Conservation (phyloP, 2,113 vertebrate genomes). For the Ageneiosus marmoratus region DNA sequence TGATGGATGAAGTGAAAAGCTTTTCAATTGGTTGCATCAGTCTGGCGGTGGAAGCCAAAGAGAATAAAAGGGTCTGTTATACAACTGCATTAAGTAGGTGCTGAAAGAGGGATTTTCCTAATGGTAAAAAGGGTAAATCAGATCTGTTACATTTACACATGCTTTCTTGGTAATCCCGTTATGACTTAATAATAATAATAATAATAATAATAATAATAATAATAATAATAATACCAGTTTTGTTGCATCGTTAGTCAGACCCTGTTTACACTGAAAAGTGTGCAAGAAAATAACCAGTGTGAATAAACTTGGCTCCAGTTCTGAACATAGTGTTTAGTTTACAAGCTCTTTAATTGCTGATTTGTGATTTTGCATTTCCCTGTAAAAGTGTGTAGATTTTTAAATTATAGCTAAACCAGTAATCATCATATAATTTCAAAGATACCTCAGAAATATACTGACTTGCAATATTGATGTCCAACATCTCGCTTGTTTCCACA, state of each 20-base stretch:
- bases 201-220: too few species aligned
- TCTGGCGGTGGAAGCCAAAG: conserved; percentile 1
- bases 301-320: too few species aligned
- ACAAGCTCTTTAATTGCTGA: not conserved
- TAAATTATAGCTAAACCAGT: not conserved
- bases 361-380: not conserved
- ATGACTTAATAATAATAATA: not conserved
- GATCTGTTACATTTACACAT: conserved; percentile 34
- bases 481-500: not conserved
- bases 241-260: not conserved
- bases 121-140: conserved; percentile 52
- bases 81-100: conserved; percentile 34
- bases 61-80: conserved; percentile 11
- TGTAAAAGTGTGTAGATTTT: not conserved
- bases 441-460: not conserved
- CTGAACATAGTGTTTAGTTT: not conserved
- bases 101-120: conserved; percentile 31
- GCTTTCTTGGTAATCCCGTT: conserved; percentile 15
- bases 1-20: conserved; percentile 27
- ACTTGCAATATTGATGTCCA: not conserved
- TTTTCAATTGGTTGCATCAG: conserved; percentile 32
- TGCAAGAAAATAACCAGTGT: not conserved
- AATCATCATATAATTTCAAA: not conserved
- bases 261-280: not conserved
- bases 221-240: too few species aligned